phyloP scores from a whole-genome alignment of 2,797 vertebrate species.

The Arctocebus calabarensis region DNA sequence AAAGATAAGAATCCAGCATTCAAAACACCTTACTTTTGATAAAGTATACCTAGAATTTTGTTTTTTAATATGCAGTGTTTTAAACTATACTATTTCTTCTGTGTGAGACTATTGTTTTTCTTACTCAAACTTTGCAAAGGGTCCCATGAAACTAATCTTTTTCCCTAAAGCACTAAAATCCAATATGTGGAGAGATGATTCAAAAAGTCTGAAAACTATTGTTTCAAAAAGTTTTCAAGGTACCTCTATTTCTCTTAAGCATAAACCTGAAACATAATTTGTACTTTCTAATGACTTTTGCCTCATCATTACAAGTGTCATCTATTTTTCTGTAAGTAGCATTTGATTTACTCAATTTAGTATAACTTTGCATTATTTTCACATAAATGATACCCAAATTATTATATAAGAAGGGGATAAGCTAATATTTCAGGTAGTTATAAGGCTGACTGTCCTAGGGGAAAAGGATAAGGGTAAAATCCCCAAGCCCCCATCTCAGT shows the following conservation, averaged over 20 bases:
- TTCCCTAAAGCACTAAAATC: background rate
- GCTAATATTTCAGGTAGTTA: background rate
- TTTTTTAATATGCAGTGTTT: background rate
- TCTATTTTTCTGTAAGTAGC: background rate
- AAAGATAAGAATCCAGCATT: background rate
- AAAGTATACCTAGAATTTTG: background rate
- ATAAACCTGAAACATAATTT: background rate
- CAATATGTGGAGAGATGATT: background rate
- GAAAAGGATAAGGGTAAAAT: too few species aligned
- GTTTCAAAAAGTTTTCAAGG: background rate
- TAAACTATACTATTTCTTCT: background rate
- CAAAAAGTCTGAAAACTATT: background rate
- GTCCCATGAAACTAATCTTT: background rate
- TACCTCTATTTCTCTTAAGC: background rate
- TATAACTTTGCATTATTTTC: constrained; percentile 21
- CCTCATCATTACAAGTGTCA: background rate
- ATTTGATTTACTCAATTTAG: constrained; percentile 6
- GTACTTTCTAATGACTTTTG: background rate
- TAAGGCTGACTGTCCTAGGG: too few species aligned
- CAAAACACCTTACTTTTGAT: background rate
- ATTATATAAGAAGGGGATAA: background rate
- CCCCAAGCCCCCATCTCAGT: too few species aligned
- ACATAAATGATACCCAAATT: background rate
- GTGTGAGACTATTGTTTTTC: background rate
- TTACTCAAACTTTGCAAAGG: background rate